These are phyloP conservation scores for Tipula unca DNA, from an alignment of 2,888 invertebrate species.

Conservation along the genomic window DNA sequence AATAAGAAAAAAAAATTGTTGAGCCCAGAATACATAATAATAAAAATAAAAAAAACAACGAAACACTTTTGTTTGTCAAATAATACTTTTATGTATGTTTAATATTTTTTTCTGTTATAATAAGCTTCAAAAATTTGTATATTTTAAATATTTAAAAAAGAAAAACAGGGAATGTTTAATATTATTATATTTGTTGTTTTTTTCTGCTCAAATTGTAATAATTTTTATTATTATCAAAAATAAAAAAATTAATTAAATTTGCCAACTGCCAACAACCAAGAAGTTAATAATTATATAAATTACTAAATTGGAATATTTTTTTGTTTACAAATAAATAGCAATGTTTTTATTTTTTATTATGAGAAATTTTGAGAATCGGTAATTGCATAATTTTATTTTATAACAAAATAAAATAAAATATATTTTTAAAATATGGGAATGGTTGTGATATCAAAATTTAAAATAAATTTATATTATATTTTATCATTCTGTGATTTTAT, in stretches of 20 bases:
- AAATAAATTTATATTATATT: background rate
- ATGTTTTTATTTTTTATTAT: background rate
- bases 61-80: background rate
- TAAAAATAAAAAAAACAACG: background rate
- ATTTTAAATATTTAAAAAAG: background rate
- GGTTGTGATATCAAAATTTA: background rate
- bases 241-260: background rate
- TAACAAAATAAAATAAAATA: background rate
- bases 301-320: background rate
- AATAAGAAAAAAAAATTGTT: background rate
- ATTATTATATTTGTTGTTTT: background rate
- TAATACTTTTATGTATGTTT: background rate
- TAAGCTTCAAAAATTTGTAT: background rate
- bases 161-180: background rate
- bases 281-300: background rate
- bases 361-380: background rate
- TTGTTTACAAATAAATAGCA: background rate
- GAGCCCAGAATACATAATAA: background rate
- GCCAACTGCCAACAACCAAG: background rate
- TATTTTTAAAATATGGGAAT: constrained; percentile 8
- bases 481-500: background rate
- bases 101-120: background rate
- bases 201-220: background rate
- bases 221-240: background rate
- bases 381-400: background rate